Base-by-base conservation (phyloP, 2,797 vertebrate genomes). In the Thalassophryne amazonica region DNA sequence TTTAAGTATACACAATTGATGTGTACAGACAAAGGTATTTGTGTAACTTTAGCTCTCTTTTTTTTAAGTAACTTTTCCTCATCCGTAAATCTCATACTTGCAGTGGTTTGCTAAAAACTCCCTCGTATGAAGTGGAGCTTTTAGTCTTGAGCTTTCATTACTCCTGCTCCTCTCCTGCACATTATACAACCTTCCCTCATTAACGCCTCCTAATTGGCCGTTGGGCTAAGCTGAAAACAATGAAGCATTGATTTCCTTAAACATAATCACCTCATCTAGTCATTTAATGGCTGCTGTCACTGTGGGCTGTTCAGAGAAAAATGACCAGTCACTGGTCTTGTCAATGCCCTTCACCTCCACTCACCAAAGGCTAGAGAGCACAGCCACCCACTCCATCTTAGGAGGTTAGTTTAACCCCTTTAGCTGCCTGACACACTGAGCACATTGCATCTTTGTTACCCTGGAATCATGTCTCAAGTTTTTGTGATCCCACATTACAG, bases 221-320 rank as follows among this genome's bases (percentile, higher is more conserved):
- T 77, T 80, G 80, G 80, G 72, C 79, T 82, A 71, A 81, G 67
- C 62, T 67, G 73, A 83, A 85, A 89, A 88, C 82, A 88, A 84
- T 76, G 75, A 76, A 73, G 73, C 78, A 87, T 88, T 39, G 84
- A 89, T 91, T 90, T 87, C 68, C 83, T 89, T 82, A 80, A 81
- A 81, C 82, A 71, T 86, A 86, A 86, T 90, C 85, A 86, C 83
- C 80, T 77, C 81, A 56, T 84, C 81, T 75, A 74, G 68, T 82
- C 78, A 38, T 78, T 81, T 86, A 87, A 88, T 84, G 84, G 69
- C 76, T 75, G 76, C 72, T 83, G 83, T 86, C 86, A 84, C 73
- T 65, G 73, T 61, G 58, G 74, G 77, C 76, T 38, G 42, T 57
- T 6, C 12, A 49, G 84, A 85, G 85, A 88, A 85, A 86, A 88